These are phyloP conservation scores for Darevskia mixta DNA, from an alignment of 2,797 vertebrate genomes.

Conservation along the genomic window DNA sequence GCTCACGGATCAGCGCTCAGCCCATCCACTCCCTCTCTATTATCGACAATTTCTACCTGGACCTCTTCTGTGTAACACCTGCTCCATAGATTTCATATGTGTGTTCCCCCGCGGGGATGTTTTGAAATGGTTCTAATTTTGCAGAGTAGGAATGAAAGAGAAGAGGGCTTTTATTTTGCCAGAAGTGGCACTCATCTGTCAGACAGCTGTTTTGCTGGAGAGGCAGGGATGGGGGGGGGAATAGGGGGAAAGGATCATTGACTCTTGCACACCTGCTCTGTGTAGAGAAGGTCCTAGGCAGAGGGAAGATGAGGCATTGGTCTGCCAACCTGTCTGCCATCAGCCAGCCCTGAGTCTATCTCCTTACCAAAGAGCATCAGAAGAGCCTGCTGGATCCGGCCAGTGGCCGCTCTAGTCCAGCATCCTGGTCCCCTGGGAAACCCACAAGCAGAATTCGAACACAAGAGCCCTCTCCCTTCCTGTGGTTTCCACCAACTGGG, in stretches of 20 bases:
- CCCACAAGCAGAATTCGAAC: too few species aligned
- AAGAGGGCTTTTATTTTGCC: conserved; percentile 50
- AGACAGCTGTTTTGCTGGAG: conserved; percentile 54
- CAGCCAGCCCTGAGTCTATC: too few species aligned
- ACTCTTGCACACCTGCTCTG: too few species aligned
- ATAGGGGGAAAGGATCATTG: not conserved
- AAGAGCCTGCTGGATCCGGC: too few species aligned
- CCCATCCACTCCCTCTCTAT: conserved; percentile 68
- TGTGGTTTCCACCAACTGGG: too few species aligned
- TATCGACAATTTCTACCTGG: conserved; percentile 63
- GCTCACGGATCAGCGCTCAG: conserved; percentile 59
- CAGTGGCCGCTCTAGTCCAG: too few species aligned
- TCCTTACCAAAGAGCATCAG: too few species aligned
- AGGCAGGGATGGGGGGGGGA: not conserved
- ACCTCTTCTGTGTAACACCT: conserved; percentile 69
- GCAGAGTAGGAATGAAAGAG: not conserved
- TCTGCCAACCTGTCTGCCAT: too few species aligned
- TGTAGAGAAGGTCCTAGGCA: not conserved
- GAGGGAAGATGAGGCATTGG: too few species aligned
- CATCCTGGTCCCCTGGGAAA: too few species aligned
- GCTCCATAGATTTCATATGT: conserved; percentile 67
- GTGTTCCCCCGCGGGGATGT: conserved; percentile 54
- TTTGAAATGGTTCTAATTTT: conserved; percentile 75
- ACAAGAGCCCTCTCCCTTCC: too few species aligned
- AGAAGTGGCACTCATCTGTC: conserved; percentile 58